Conservation (phyloP, 2,113 vertebrate species). For the Ammodytes dubius region DNA sequence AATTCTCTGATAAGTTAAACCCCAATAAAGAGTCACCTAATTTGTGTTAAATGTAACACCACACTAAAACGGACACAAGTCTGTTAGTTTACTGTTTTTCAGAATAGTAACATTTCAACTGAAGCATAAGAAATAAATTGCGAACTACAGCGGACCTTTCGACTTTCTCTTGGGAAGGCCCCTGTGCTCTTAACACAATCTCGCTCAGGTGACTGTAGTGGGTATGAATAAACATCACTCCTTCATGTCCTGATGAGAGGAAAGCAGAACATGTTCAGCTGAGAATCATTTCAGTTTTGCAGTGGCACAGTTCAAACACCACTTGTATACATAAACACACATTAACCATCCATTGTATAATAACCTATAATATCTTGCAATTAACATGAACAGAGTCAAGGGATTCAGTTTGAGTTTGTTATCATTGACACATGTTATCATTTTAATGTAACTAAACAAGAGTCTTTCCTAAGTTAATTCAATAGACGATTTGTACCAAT, state of each 20-base stretch:
- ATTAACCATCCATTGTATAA: not conserved
- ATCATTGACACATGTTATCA: not conserved
- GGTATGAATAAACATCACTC: slow-evolving; percentile 83
- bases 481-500: not conserved
- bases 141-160: slow-evolving; percentile 48
- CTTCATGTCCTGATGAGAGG: slow-evolving; percentile 71
- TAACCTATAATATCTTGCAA: not conserved
- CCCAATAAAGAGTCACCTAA: too few relatives aligned
- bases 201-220: slow-evolving; percentile 81
- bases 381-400: not conserved
- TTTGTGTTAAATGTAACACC: too few relatives aligned
- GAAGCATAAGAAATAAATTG: not conserved
- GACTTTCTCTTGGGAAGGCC: slow-evolving; percentile 42
- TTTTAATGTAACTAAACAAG: not conserved
- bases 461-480: not conserved
- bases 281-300: not conserved
- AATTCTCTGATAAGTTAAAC: too few relatives aligned
- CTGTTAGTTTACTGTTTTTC: not conserved
- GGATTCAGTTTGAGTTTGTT: not conserved
- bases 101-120: not conserved
- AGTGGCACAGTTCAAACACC: not conserved
- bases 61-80: too few relatives aligned
- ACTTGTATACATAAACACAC: not conserved
- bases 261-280: not conserved
- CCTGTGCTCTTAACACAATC: slow-evolving; percentile 54